Evolutionary conservation across 1,140 invertebrate species (phyloP), one percentile per base, ranked within the genome.

Genomic region (Atta cephalotes): DNA sequence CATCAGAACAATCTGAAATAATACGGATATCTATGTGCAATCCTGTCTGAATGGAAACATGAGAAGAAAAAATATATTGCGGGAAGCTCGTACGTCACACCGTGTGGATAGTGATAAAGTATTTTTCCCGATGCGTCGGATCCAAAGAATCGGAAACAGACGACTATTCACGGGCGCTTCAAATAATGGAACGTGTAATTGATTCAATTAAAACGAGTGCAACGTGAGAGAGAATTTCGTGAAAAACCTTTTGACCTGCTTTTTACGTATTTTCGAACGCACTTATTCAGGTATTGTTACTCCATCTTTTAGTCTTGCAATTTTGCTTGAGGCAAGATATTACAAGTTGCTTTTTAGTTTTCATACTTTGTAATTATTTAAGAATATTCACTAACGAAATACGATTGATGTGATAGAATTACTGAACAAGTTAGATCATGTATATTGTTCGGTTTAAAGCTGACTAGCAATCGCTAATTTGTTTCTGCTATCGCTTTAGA

Each of bases 181-280:
- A n/a, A 80, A 80, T 80, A 80, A 72, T 51, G 63, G 25, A 53
- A 14, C 65, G 25, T 71, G 5, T 71, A 80, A 80, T 71, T 80
- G 28, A 80, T 80, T 80, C 78, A 51, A 80, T 80, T 80, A 80
- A 71, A 80, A 80, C 16, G 28, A 70, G 31, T 21, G 28, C 5
- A n/a, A 35, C 18, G 18, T 31, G 66, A 80, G n/a, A 80, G 45
- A 16, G 18, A 74, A 45, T 45, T n/a, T 35, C 12, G 31, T 5
- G 5, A 58, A 74, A 58, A 74, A 39, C n/a, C 35, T 74, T 21
- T 35, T n/a, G 53, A 0, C 28, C 51, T 56, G 28, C 25, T 56
- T 56, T n/a, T 72, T 31, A 6, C 2, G 53, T 58, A 35, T 58
- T 74, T 74, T 39, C 39, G 10, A 39, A 9, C 31, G 12, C 14